phyloP scores from a whole-genome alignment of 2,888 invertebrate genomes.

The Ophonus ardosiacus region DNA sequence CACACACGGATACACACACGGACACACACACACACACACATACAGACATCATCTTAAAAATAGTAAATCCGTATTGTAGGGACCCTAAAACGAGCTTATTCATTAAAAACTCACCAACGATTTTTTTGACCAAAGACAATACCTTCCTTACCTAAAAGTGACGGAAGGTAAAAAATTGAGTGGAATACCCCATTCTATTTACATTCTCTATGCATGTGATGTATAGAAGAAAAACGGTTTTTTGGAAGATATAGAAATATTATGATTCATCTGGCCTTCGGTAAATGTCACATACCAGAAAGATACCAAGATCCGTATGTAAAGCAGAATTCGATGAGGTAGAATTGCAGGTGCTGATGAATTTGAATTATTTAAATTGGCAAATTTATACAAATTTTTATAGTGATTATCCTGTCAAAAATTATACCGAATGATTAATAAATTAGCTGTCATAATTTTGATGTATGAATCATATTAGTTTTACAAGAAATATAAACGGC shows the following conservation, averaged over 20 bases:
- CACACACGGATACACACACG: too few species aligned
- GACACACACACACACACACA: too few species aligned
- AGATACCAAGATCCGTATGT: neutral
- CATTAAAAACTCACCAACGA: too few species aligned
- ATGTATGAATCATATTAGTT: neutral
- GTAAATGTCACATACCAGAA: slow-evolving; percentile 4
- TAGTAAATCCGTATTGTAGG: too few species aligned
- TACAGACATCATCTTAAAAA: too few species aligned
- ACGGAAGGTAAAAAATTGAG: too few species aligned
- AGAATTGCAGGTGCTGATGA: neutral
- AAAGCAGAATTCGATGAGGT: neutral
- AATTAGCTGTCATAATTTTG: neutral
- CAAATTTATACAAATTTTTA: neutral
- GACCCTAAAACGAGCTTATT: too few species aligned
- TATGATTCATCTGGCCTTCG: neutral
- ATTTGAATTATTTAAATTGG: neutral
- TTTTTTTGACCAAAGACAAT: too few species aligned
- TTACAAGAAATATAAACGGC: neutral
- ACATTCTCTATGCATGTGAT: neutral
- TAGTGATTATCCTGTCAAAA: neutral
- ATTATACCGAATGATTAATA: neutral
- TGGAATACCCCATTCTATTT: too few species aligned
- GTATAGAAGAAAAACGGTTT: neutral
- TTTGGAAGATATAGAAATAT: neutral
- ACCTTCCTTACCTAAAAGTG: too few species aligned